A percentile compares a stretch with the other conserved stretches of the same genome.
These are phyloP conservation scores for Eulemur mongoz DNA, from an alignment of 2,797 vertebrate genomes.

Conservation along the genomic window DNA sequence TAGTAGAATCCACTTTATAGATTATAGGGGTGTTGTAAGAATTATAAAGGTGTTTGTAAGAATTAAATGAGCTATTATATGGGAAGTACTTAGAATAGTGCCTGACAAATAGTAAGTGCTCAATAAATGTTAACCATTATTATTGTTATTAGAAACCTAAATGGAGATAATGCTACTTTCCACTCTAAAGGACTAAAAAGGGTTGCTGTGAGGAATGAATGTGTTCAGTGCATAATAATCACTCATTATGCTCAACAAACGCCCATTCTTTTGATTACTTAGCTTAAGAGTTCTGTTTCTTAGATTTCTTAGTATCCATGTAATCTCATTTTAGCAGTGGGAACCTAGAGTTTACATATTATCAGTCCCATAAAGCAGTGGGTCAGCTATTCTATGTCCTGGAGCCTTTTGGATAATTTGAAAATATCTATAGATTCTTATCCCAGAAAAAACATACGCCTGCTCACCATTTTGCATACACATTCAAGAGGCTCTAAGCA, in stretches of 20 bases:
- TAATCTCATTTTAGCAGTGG: background rate
- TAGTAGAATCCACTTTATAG: background rate
- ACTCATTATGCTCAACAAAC: background rate
- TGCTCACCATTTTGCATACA: background rate
- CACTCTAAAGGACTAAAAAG: background rate
- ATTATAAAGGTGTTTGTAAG: background rate
- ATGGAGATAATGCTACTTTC: background rate
- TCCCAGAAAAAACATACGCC: background rate
- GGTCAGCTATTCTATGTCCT: background rate
- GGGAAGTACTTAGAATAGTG: background rate
- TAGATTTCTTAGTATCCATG: background rate
- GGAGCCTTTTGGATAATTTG: background rate
- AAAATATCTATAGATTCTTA: background rate
- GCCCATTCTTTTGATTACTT: background rate
- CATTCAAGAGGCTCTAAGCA: background rate
- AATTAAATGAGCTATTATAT: background rate
- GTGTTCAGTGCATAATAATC: background rate
- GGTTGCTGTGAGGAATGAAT: background rate
- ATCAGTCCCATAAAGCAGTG: background rate
- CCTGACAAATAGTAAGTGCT: background rate
- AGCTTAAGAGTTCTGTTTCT: slow-evolving; percentile 28
- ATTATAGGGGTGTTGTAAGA: background rate
- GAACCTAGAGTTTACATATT: background rate
- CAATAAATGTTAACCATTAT: background rate
- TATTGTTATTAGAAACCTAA: background rate